These are phyloP conservation scores for Blomia tropicalis DNA, from an alignment of 2,888 invertebrate genomes.

Conservation along the genomic window DNA sequence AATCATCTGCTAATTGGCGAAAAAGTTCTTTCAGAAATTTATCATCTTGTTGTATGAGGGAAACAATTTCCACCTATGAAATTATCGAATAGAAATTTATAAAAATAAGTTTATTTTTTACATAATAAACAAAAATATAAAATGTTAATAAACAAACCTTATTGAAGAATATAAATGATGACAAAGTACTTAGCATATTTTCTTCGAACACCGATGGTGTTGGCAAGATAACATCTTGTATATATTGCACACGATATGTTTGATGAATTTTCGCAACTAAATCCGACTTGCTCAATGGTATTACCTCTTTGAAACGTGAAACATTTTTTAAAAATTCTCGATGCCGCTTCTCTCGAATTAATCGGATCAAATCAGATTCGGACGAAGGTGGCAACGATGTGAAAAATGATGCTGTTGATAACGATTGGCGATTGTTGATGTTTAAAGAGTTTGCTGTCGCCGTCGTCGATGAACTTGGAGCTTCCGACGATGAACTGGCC, in stretches of 20 bases:
- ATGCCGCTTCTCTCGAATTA: slow-evolving; percentile 62
- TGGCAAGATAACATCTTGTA: slow-evolving; percentile 88
- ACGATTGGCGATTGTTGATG: background rate
- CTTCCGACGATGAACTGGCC: background rate
- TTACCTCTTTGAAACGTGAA: slow-evolving; percentile 40
- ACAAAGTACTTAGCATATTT: slow-evolving; percentile 88
- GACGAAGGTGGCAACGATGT: background rate
- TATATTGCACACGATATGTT: slow-evolving; percentile 98
- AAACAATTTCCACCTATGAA: slow-evolving; percentile 30
- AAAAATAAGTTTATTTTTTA: too few relatives aligned
- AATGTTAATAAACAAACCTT: slow-evolving; percentile 41
- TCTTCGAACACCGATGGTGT: slow-evolving; percentile 98
- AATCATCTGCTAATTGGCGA: slow-evolving; percentile 72
- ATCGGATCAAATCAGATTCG: slow-evolving; percentile 19
- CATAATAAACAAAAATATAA: too few relatives aligned
- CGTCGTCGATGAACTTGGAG: background rate
- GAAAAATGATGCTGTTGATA: background rate
- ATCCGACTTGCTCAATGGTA: slow-evolving; percentile 86
- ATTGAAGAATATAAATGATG: slow-evolving; percentile 98
- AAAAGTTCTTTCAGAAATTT: slow-evolving; percentile 88
- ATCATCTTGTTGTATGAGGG: slow-evolving; percentile 57
- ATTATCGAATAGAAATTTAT: background rate
- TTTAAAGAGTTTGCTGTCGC: background rate
- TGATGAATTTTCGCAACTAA: slow-evolving; percentile 96
- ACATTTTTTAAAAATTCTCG: slow-evolving; percentile 76